Evolutionary conservation across 2,888 invertebrate genomes (phyloP).

Genomic region (Timema podura): DNA sequence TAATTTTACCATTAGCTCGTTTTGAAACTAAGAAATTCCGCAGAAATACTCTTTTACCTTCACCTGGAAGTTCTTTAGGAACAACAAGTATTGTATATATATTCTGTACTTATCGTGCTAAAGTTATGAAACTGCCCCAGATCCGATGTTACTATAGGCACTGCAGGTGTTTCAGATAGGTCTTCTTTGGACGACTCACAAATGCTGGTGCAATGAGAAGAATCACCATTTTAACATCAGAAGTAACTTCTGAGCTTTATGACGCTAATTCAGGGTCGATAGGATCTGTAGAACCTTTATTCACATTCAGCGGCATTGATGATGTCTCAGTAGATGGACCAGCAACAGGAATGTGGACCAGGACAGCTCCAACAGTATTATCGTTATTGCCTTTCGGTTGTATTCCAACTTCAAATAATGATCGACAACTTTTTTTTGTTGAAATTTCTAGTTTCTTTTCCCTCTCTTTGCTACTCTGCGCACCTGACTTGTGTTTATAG

Average conservation of each 20-base stretch:
- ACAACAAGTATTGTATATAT: neutral
- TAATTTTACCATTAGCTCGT: conserved; percentile 2
- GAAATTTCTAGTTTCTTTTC: no score
- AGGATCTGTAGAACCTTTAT: neutral
- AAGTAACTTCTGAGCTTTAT: no score
- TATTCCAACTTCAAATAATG: neutral
- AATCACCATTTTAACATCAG: no score
- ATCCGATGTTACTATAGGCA: neutral
- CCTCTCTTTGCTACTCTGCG: no score
- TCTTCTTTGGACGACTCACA: no score
- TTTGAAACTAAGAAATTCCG: neutral
- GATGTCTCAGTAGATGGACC: conserved; percentile 8
- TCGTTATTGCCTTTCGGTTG: neutral
- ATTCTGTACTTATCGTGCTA: neutral
- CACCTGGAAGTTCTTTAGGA: neutral
- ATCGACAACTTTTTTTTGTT: neutral
- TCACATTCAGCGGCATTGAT: neutral
- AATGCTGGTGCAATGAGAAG: no score
- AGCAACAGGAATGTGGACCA: conserved; percentile 4
- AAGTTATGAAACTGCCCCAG: neutral
- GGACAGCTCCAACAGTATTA: neutral
- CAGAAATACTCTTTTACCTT: neutral
- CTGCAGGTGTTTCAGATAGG: neutral
- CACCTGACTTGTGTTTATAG: no score
- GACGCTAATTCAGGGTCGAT: neutral